Evolutionary conservation across 2,797 vertebrate species (phyloP), one percentile per base, ranked within the genome.

Genomic region (Rhynchonycteris naso): DNA sequence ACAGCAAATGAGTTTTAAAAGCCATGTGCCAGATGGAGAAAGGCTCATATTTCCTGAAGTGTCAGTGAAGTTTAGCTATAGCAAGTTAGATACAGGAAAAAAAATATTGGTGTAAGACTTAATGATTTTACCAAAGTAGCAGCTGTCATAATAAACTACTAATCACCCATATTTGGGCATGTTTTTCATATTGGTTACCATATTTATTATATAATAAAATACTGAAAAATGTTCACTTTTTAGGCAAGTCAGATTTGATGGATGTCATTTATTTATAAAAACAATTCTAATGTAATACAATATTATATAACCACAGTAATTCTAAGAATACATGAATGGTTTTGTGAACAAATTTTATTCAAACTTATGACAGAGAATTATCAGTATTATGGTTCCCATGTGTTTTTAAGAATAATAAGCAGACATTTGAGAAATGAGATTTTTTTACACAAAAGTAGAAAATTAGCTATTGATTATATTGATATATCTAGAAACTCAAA

Each of bases 11-110:
- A 58, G 33, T 96, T 98, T 98, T 98, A 94, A 97, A 98, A 98
- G 71, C 96, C 93, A 95, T 96, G 82, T 90, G 95, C 87, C 97
- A 98, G 98, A 98, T 98, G 98, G 98, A 82, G 93, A 96, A 98
- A 96, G 50, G 87, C 79, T 96, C 95, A 95, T 91, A 97, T 97
- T 98, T 98, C 92, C 97, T 97, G 93, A 97, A 97, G 92, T 98
- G 98, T 97, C 98, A 98, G 98, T 98, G 96, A 97, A 98, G 95
- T 97, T 97, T 98, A 97, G 96, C 97, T 96, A 93, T 95, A 97
- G 76, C 52, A 97, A 97, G 94, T 94, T 97, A 80, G 91, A 98
- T 58, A 96, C 52, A 94, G 95, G 94, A 88, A 95, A 95, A 84
- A 43, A 97, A 92, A 96, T 97, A 94, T 94, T 96, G 52, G 65